These are phyloP conservation scores for Pararge aegeria DNA, from an alignment of 1,140 invertebrate genomes.

Conservation along the genomic window DNA sequence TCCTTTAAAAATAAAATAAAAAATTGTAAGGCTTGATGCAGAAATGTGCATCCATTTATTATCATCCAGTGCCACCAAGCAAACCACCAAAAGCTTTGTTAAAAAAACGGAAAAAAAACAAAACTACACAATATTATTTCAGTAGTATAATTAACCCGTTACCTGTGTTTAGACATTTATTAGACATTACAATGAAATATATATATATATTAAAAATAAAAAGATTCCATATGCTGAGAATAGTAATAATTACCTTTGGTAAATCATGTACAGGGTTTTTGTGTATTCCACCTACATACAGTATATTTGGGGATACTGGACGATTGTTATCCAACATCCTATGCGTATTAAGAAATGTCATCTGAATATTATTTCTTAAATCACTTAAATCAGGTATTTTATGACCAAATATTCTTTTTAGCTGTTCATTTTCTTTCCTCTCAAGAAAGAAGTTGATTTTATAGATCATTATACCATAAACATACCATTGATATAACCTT, in stretches of 20 bases:
- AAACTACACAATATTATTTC: too few species aligned
- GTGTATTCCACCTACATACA: constrained; percentile 64
- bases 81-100: too few species aligned
- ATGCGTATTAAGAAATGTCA: constrained; percentile 79
- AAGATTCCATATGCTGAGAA: too few species aligned
- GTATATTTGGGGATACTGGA: constrained; percentile 64
- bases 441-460: not conserved
- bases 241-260: too few species aligned
- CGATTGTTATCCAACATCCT: constrained; percentile 59
- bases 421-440: not conserved
- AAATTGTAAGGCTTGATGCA: too few species aligned
- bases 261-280: not conserved
- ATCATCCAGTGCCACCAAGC: too few species aligned
- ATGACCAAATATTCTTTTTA: constrained; percentile 23
- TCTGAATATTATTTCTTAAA: constrained; percentile 61
- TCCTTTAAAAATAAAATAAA: not conserved
- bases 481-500: not conserved
- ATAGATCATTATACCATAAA: not conserved
- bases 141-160: too few species aligned
- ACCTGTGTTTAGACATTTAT: too few species aligned
- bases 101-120: too few species aligned
- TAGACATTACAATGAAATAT: too few species aligned
- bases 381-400: constrained; percentile 45
- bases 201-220: too few species aligned
- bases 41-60: too few species aligned